These are phyloP conservation scores for Crax fasciolata DNA, from an alignment of 2,797 vertebrate species.

Conservation along the genomic window DNA sequence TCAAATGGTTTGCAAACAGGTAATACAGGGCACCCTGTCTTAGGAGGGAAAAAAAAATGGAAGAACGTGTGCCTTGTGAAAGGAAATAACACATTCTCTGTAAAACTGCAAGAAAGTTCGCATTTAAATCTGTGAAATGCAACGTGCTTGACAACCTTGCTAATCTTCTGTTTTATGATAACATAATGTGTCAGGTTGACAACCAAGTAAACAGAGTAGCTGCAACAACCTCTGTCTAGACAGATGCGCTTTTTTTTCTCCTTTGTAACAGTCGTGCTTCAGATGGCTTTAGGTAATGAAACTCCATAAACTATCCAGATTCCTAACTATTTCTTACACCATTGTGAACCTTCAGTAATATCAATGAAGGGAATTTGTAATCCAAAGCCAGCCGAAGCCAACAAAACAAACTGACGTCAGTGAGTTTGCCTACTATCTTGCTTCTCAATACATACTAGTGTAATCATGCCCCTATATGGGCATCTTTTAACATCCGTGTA, in stretches of 20 bases:
- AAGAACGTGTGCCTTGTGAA: background rate
- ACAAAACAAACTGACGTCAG: background rate
- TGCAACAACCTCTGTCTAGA: background rate
- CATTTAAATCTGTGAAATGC: background rate
- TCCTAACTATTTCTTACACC: background rate
- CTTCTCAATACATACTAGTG: background rate
- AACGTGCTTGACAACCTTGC: background rate
- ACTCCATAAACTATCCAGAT: background rate
- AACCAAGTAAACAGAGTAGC: background rate
- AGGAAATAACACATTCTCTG: background rate
- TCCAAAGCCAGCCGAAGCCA: background rate
- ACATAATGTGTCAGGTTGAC: background rate
- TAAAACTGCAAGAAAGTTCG: background rate
- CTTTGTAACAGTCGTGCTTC: background rate
- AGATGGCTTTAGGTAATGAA: background rate
- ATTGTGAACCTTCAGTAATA: background rate
- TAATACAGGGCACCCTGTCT: background rate
- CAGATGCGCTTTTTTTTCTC: background rate
- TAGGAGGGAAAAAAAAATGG: background rate
- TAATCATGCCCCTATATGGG: background rate
- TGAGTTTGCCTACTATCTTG: background rate
- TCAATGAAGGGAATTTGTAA: background rate
- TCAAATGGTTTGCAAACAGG: background rate
- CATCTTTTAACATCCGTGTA: background rate
- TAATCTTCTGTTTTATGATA: background rate